These are phyloP conservation scores for Bungarus multicinctus DNA, from an alignment of 2,113 vertebrate species.

Conservation along the genomic window DNA sequence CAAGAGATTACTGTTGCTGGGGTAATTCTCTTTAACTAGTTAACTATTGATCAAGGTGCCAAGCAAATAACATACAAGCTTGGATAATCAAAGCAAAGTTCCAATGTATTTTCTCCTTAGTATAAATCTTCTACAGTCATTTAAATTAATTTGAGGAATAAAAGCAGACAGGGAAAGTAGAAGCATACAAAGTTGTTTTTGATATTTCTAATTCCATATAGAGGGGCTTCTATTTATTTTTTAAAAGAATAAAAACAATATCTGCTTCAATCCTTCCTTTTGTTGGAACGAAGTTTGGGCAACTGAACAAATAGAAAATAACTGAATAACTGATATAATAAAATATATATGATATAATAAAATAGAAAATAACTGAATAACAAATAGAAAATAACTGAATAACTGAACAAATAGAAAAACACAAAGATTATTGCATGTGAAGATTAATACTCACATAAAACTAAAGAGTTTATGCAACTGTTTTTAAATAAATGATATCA, in stretches of 20 bases:
- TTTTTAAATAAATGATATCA: background rate
- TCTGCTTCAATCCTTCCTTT: background rate
- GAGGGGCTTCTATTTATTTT: background rate
- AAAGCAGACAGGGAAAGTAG: background rate
- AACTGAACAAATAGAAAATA: no score
- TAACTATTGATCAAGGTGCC: background rate
- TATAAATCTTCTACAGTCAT: background rate
- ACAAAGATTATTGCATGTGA: background rate
- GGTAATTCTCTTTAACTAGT: background rate
- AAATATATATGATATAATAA: no score
- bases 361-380: no score
- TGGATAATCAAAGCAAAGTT: background rate
- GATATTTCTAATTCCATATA: background rate
- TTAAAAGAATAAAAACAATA: background rate
- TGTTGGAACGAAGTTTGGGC: background rate
- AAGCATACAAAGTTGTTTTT: background rate
- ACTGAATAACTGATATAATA: no score
- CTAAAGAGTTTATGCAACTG: background rate
- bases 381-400: no score
- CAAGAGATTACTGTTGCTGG: slow-evolving; percentile 7
- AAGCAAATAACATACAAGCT: background rate
- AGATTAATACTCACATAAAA: background rate
- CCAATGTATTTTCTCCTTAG: background rate
- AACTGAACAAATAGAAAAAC: no score
- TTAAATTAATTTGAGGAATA: background rate